phyloP scores from a whole-genome alignment of 2,888 invertebrate genomes.

The Sinodicranocentrus sp. region DNA sequence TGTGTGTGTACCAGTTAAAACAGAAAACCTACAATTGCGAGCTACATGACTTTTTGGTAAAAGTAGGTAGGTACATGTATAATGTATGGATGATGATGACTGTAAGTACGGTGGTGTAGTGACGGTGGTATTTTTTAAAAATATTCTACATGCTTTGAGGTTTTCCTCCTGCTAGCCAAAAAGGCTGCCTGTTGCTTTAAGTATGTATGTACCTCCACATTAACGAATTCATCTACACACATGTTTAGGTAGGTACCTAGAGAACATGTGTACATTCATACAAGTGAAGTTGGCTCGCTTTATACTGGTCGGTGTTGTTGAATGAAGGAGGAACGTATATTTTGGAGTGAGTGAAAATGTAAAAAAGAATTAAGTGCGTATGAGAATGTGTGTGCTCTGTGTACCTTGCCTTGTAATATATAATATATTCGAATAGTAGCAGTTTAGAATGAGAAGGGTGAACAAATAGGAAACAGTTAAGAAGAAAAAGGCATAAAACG shows the following conservation, averaged over 20 bases:
- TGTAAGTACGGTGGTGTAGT: too few relatives aligned
- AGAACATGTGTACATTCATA: conserved; percentile 39
- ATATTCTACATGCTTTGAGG: too few relatives aligned
- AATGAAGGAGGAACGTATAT: conserved; percentile 32
- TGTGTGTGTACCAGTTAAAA: too few relatives aligned
- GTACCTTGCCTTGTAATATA: not conserved
- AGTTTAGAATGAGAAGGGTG: not conserved
- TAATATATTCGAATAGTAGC: not conserved
- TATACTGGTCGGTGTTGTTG: conserved; percentile 28
- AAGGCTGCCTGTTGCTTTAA: conserved; percentile 52
- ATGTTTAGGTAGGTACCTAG: conserved; percentile 51
- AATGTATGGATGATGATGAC: too few relatives aligned
- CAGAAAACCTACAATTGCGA: too few relatives aligned
- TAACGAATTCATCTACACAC: conserved; percentile 19
- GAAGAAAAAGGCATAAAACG: conserved; percentile 14
- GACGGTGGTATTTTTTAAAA: too few relatives aligned
- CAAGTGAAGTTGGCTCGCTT: conserved; percentile 44
- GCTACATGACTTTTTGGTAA: too few relatives aligned
- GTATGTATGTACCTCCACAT: too few relatives aligned
- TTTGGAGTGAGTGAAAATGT: conserved; percentile 43
- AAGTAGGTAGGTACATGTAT: too few relatives aligned
- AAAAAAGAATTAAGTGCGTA: conserved; percentile 24
- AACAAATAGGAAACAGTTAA: conserved; percentile 2
- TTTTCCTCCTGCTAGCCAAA: not conserved
- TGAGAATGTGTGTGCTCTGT: conserved; percentile 11